phyloP scores from a whole-genome alignment of 2,888 invertebrate species.

The Hypercompe scribonia region DNA sequence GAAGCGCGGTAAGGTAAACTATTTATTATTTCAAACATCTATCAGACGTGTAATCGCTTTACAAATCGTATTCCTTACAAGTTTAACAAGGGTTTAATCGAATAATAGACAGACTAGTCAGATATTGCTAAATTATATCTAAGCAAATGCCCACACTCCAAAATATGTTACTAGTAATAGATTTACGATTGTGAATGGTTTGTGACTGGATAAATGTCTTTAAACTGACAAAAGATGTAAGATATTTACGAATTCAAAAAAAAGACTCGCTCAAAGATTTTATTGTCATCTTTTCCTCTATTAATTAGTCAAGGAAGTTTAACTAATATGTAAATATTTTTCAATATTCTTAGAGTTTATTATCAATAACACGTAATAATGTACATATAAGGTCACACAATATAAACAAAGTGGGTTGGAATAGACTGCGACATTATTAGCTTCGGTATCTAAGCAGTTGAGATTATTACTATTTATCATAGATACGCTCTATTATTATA shows the following conservation, averaged over 20 bases:
- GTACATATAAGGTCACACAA: background rate
- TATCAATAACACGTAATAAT: background rate
- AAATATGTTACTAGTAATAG: too few species aligned
- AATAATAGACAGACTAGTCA: slow-evolving; percentile 49
- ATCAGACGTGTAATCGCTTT: slow-evolving; percentile 66
- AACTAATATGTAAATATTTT: background rate
- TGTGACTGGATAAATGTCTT: background rate
- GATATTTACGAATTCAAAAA: background rate
- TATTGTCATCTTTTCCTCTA: background rate
- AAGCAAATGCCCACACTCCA: background rate
- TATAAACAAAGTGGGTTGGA: background rate
- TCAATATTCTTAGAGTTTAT: background rate
- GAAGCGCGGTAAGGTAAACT: slow-evolving; percentile 56
- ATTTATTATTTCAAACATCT: slow-evolving; percentile 75
- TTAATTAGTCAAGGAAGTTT: background rate
- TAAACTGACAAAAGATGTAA: background rate
- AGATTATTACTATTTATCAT: slow-evolving; percentile 23
- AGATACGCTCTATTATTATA: slow-evolving; percentile 36
- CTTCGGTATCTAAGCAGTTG: slow-evolving; percentile 5
- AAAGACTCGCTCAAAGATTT: background rate
- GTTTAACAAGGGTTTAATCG: slow-evolving; percentile 73
- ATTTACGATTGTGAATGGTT: background rate
- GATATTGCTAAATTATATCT: slow-evolving; percentile 28
- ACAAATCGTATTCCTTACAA: slow-evolving; percentile 79
- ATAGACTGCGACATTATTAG: background rate